A percentile compares a stretch with the other conserved stretches of the same genome.
phyloP scores from a whole-genome alignment of 2,797 vertebrate genomes.

The Peromyscus nudipes region DNA sequence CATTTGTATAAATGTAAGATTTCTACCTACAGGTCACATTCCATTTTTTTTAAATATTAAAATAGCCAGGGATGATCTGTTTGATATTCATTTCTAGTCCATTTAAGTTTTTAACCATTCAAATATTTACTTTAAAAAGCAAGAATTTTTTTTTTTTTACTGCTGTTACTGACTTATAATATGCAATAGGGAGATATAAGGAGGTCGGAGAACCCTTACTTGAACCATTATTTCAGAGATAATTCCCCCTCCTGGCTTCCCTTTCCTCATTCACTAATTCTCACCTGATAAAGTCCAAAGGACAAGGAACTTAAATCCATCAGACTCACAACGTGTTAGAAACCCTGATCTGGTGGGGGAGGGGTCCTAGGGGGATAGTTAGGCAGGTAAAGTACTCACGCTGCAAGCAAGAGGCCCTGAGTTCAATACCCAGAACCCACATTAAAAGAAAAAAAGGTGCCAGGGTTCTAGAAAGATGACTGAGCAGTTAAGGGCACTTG shows the following conservation, averaged over 20 bases:
- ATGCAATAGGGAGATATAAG: background rate
- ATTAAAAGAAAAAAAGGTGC: background rate
- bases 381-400: background rate
- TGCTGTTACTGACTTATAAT: background rate
- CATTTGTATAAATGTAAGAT: slow-evolving; percentile 59
- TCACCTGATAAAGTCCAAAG: slow-evolving; percentile 5
- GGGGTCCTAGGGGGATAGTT: background rate
- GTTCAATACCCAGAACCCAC: background rate
- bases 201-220: background rate
- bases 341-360: background rate
- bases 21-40: slow-evolving; percentile 61
- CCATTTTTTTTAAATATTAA: slow-evolving; percentile 54
- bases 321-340: slow-evolving; percentile 23
- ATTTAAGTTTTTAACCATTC: slow-evolving; percentile 16
- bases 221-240: background rate
- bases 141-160: background rate
- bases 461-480: background rate
- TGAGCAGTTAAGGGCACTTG: background rate
- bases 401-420: background rate
- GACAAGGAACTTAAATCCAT: background rate
- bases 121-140: slow-evolving; percentile 38
- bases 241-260: background rate
- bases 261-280: background rate
- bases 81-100: slow-evolving; percentile 56
- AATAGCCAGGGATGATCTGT: slow-evolving; percentile 39